A percentile compares a stretch with the other conserved stretches of the same genome.
phyloP scores from a whole-genome alignment of 2,888 invertebrate species.

The Elmis aenea region DNA sequence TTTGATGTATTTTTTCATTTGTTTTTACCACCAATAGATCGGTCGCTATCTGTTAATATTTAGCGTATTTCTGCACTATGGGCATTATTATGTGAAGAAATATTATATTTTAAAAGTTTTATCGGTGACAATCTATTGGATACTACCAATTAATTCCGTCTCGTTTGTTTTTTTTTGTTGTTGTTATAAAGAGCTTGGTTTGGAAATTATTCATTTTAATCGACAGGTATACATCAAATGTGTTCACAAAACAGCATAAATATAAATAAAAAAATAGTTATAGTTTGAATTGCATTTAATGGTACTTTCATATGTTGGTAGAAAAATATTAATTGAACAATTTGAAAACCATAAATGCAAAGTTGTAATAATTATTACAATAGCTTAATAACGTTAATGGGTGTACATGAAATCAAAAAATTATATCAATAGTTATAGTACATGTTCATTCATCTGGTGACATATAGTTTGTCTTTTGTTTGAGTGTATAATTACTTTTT shows the following conservation, averaged over 20 bases:
- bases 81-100: slow-evolving; percentile 27
- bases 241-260: slow-evolving; percentile 32
- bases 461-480: slow-evolving; percentile 31
- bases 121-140: slow-evolving; percentile 21
- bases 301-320: slow-evolving; percentile 36
- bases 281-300: slow-evolving; percentile 41
- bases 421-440: slow-evolving; percentile 37
- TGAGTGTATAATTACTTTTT: slow-evolving; percentile 32
- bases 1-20: slow-evolving; percentile 20
- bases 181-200: slow-evolving; percentile 5
- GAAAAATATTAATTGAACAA: slow-evolving; percentile 32
- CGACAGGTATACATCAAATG: slow-evolving; percentile 27
- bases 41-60: background rate
- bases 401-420: slow-evolving; percentile 38
- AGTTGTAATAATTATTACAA: slow-evolving; percentile 27
- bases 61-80: slow-evolving; percentile 13
- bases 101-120: slow-evolving; percentile 22
- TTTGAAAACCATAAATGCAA: slow-evolving; percentile 27
- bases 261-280: slow-evolving; percentile 37
- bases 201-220: no score
- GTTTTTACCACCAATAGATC: no score
- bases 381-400: slow-evolving; percentile 33
- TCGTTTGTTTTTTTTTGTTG: slow-evolving; percentile 6
- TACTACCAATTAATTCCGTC: no score
- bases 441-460: slow-evolving; percentile 35